Conservation (phyloP, 2,888 invertebrate genomes). For the Abrostola triplasia region DNA sequence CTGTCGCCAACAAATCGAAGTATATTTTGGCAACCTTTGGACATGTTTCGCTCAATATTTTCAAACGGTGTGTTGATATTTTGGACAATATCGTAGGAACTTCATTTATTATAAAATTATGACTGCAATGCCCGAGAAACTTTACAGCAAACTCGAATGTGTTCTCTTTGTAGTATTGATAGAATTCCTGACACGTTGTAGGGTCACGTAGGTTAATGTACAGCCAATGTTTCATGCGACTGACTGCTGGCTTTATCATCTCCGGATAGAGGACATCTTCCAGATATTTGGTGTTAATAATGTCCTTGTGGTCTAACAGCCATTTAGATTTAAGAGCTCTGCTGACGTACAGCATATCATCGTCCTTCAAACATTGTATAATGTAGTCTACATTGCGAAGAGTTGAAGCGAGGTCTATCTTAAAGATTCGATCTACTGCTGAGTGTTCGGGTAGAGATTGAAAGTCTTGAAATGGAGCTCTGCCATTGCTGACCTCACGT, state of each 20-base stretch:
- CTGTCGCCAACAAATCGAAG: conserved; percentile 61
- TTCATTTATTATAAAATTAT: conserved; percentile 62
- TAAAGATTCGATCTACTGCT: conserved; percentile 70
- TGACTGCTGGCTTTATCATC: conserved; percentile 70
- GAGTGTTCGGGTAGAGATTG: conserved; percentile 57
- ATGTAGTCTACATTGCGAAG: conserved; percentile 68
- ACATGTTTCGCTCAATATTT: conserved; percentile 65
- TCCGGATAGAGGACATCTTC: conserved; percentile 69
- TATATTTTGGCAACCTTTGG: conserved; percentile 65
- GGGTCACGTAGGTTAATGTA: conserved; percentile 57
- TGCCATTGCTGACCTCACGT: conserved; percentile 32
- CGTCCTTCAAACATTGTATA: conserved; percentile 67
- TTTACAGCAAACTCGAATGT: conserved; percentile 62
- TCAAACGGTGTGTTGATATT: conserved; percentile 66
- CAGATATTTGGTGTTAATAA: conserved; percentile 71
- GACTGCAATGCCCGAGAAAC: conserved; percentile 64
- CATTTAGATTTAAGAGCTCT: conserved; percentile 72
- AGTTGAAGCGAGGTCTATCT: conserved; percentile 74
- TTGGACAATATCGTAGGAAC: conserved; percentile 62
- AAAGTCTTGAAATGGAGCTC: conserved; percentile 40
- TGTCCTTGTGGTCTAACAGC: conserved; percentile 66
- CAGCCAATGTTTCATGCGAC: conserved; percentile 70
- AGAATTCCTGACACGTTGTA: conserved; percentile 67
- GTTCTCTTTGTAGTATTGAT: conserved; percentile 63
- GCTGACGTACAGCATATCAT: conserved; percentile 76